Evolutionary conservation across 2,797 vertebrate genomes (phyloP).

Genomic region (Chloroceryle inda): DNA sequence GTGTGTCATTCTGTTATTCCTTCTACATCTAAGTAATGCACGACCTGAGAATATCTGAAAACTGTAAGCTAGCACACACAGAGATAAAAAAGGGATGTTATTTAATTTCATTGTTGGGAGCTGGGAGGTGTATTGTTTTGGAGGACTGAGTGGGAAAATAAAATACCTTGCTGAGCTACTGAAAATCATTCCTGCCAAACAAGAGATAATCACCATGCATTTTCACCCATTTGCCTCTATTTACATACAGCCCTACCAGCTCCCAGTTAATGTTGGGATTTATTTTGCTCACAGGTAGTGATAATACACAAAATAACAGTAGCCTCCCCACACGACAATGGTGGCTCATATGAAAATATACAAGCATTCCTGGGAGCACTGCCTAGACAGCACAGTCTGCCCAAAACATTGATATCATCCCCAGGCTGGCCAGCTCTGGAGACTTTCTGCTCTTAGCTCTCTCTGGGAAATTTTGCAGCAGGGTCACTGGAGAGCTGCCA

Average conservation of each 20-base stretch:
- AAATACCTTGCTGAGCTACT: conserved; percentile 35
- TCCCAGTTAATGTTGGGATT: neutral
- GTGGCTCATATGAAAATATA: neutral
- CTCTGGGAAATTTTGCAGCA: neutral
- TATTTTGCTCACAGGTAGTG: neutral
- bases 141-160: conserved; percentile 22
- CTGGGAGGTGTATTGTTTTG: neutral
- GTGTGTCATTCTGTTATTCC: neutral
- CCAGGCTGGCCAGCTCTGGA: neutral
- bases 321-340: neutral
- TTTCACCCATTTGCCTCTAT: conserved; percentile 11
- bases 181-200: neutral
- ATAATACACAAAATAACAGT: neutral
- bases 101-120: conserved; percentile 17
- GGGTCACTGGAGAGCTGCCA: neutral
- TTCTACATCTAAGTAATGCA: neutral
- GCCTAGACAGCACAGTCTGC: neutral
- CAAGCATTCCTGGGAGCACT: neutral
- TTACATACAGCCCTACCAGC: neutral
- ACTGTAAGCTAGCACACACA: neutral
- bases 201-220: neutral
- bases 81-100: neutral
- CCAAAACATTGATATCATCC: neutral
- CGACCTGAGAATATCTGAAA: conserved; percentile 15
- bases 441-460: neutral